Base-by-base conservation (phyloP, 2,888 invertebrate species). In the Dichetophora obliterata region DNA sequence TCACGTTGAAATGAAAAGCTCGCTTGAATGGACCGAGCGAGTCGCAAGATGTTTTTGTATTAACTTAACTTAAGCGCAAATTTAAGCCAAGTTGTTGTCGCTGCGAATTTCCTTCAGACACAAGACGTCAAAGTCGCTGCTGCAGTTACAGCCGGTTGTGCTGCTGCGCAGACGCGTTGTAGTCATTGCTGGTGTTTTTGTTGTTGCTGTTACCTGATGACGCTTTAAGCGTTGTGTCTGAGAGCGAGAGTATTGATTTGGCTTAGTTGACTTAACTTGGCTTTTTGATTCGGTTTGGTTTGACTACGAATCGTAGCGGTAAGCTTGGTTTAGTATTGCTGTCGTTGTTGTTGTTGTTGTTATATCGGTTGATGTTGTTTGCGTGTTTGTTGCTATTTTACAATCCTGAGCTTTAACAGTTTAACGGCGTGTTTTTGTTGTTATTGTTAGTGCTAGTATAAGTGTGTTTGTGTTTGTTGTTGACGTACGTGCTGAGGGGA, bases 1-100 rank as follows among this genome's bases (percentile, higher is more conserved):
- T 87, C 88, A 86, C 89, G 86, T 86, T 85, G 89, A 87, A 89
- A 89, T 89, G 87, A 88, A 89, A 89, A 89, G 88, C 89, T 89
- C 83, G 86, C 88, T 85, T 86, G 85, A 87, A 87, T 86, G 87
- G 86, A 88, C 88, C 88, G 85, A 81, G 81, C 83, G 81, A 84
- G 81, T 83, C 82, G 86, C 85, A 84, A 88, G 86, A 87, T 84
- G 88, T 86, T 89, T 87, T 89, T 87, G 88, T 88, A 86, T 72
- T 34, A 37, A 70, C 70, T 70, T 69, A 31, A 69, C 19, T 57
- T 54, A 74, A 48, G 22, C 65, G 48, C 31, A 22, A 34, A 81
- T 80, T 78, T 71, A 75, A 80, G 79, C 78, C 79, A 79, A 75
- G 80, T 72, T 63, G 63, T 31, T 50, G 65, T n/a, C 57, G 66